Evolutionary conservation across 2,888 invertebrate species (phyloP), one percentile per base, ranked within the genome.

Genomic region (Homarus gammarus): DNA sequence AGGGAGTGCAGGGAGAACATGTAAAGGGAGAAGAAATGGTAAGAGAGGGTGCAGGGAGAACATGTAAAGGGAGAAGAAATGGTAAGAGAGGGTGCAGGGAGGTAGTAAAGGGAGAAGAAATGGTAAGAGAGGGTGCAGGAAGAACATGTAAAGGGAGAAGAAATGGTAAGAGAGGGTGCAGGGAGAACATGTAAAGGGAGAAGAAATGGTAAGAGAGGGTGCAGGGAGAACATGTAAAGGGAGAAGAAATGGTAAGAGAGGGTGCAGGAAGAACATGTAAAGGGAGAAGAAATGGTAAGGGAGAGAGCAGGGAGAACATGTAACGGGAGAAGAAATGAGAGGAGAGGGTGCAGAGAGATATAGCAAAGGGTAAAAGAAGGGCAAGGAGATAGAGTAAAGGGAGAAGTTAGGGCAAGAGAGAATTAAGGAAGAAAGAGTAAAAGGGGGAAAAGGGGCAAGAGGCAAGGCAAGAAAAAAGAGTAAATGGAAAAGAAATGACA

Each of bases 391-490:
- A 70, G 70, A 70, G 27, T 3, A 12, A 38, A 1, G 44, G 27
- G n/a, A 15, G n/a, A 44, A 77, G 40, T 0, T 10, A 77, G 40
- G 0, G 77, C 10, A n/a, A 77, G 44, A 49, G 27, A 38, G 8
- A 77, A 40, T 22, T 40, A 31, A 40, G 1, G 44, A 77, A 40
- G 3, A 31, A 78, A 31, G 51, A 49, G n/a, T 49, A 49, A 44
- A 31, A 49, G 49, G 51, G 49, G 12, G 78, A 78, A n/a, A 78
- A 44, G n/a, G 44, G 49, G 78, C 22, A 31, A 78, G 78, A 78
- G 78, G 49, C 49, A 78, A 49, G 49, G 78, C 44, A 49, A 78
- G 78, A 78, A n/a, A 49, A 78, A 49, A 78, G 78, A 78, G 78
- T 44, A 8, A 27, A 44, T n/a, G n/a, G 44, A 44, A 27, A 31